phyloP scores from a whole-genome alignment of 1,140 invertebrate species.

The Aleiodes sp. region DNA sequence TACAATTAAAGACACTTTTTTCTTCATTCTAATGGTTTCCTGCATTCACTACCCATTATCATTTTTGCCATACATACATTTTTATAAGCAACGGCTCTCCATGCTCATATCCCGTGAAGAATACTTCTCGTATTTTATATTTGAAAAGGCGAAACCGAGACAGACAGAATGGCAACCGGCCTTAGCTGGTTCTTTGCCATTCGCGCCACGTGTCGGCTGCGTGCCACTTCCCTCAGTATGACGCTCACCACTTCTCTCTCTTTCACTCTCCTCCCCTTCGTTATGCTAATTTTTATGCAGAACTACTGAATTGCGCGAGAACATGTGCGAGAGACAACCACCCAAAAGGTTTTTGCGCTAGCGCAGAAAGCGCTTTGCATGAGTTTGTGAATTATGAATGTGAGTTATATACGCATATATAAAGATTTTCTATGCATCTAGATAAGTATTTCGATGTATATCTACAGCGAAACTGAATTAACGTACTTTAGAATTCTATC shows the following conservation, averaged over 20 bases:
- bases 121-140: background rate
- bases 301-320: constrained; percentile 21
- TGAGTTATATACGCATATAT: background rate
- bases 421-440: background rate
- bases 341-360: constrained; percentile 12
- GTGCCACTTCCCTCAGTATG: constrained; percentile 22
- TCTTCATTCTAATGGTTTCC: too few relatives aligned
- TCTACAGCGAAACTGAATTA: background rate
- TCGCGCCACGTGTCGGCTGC: constrained; percentile 32
- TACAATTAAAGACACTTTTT: too few relatives aligned
- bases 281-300: constrained; percentile 38
- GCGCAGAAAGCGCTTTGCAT: constrained; percentile 2
- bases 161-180: constrained; percentile 14
- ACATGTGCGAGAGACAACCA: constrained; percentile 29
- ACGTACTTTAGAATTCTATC: background rate
- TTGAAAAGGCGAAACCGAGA: constrained; percentile 2
- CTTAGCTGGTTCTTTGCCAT: constrained; percentile 12
- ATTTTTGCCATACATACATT: background rate
- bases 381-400: background rate
- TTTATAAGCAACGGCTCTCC: background rate
- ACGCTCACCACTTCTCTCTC: constrained; percentile 9
- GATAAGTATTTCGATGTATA: background rate
- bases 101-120: background rate
- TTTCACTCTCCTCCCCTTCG: constrained; percentile 9
- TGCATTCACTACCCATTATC: background rate